Conservation (phyloP, 2,113 vertebrate genomes). For the Ploceus nigricollis region DNA sequence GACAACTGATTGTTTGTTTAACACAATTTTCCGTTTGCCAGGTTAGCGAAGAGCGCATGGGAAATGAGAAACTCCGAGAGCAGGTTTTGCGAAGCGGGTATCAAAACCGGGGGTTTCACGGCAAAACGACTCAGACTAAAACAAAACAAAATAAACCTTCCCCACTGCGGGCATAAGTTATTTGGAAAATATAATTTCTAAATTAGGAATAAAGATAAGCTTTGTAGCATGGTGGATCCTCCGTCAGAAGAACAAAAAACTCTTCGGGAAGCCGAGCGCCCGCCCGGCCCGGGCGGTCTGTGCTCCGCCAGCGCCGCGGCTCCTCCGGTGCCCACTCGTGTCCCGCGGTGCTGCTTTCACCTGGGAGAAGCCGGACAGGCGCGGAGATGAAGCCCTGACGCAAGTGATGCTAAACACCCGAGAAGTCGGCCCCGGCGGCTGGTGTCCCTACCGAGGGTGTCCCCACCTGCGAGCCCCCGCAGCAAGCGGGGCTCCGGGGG, state of each 20-base stretch:
- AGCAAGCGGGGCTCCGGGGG: background rate
- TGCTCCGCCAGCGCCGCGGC: background rate
- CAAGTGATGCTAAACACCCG: background rate
- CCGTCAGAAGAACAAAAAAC: background rate
- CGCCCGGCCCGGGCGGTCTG: fast-evolving
- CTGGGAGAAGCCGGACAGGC: background rate
- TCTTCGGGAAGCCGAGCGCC: background rate
- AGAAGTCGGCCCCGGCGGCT: background rate
- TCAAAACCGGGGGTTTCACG: background rate
- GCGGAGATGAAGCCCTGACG: fast-evolving
- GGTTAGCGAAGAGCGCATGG: background rate
- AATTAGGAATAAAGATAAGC: background rate
- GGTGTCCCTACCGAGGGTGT: background rate
- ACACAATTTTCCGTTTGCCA: conserved; percentile 4
- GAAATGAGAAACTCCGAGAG: conserved; percentile 11
- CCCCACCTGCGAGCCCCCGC: background rate
- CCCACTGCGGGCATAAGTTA: background rate
- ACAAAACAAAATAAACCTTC: background rate
- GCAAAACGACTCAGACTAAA: background rate
- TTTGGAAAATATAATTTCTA: background rate
- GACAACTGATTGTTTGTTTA: conserved; percentile 60
- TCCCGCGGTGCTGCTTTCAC: background rate
- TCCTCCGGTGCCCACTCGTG: background rate
- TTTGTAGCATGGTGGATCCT: background rate
- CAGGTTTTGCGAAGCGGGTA: background rate